Base-by-base conservation (phyloP, 1,140 invertebrate genomes). In the Orchestia grillus region DNA sequence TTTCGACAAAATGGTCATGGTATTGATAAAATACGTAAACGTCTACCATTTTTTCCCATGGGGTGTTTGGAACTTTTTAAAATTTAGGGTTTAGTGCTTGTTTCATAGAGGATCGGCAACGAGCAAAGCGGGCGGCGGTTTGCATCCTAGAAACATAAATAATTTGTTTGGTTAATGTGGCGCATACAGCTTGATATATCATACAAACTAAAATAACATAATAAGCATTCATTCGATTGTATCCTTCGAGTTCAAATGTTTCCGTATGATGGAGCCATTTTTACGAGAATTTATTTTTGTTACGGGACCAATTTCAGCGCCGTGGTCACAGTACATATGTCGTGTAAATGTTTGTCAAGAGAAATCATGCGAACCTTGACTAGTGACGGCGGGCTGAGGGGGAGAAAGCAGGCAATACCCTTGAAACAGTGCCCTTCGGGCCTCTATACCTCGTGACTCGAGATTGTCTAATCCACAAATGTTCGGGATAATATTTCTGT, bases 341-440 rank as follows among this genome's bases (percentile, higher is more conserved):
- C 43, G 16, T 41, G 88, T 44, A 44, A 90, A 41, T 42, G n/a
- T 90, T 41, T 90, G 88, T 44, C n/a, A 90, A 43, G 88, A 90
- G 88, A 90, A 90, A 90, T 90, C 88, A 44, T 90, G 6, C 88
- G 28, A 90, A 90, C 88, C 88, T 90, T 90, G 88, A 44, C 88
- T 90, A 42, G 41, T 43, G 88, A 11, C 42, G 43, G n/a, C 41
- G 36, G 43, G 41, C 15, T 16, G 43, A 90, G 43, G 88, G 4
- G 42, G 88, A 44, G 43, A 90, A 90, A 90, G 43, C 43, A 41
- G 3, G 41, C 41, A 90, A 90, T 90, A 42, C 3, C 88, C 62
- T 90, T 90, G 41, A 90, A 90, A 90, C 41, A 28, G 43, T 44
- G 88, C 88, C 88, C 88, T 0, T 90, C 43, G 88, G 88, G 88